phyloP scores from a whole-genome alignment of 2,888 invertebrate genomes.

The Phortica okadai region DNA sequence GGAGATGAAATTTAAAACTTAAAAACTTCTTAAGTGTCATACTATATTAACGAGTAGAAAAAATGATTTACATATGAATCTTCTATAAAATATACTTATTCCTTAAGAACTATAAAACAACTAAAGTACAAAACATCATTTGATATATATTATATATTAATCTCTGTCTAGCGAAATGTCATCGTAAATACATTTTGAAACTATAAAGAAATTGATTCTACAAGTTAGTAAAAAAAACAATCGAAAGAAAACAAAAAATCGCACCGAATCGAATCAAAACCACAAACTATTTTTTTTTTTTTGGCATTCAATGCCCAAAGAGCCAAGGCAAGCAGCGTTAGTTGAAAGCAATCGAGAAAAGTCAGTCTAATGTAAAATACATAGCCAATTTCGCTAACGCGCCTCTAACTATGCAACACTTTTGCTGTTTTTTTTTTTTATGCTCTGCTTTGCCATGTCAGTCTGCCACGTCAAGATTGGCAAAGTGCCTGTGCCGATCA shows the following conservation, averaged over 20 bases:
- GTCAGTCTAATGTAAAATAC: constrained; percentile 26
- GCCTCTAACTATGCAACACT: background rate
- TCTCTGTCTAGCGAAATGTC: too few species aligned
- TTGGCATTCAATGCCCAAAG: background rate
- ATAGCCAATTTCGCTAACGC: constrained; percentile 26
- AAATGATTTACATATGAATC: too few species aligned
- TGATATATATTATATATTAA: too few species aligned
- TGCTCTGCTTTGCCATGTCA: background rate
- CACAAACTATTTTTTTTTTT: constrained; percentile 13
- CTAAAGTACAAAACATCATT: too few species aligned
- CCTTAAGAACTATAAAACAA: too few species aligned
- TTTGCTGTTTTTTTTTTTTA: background rate
- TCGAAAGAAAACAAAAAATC: background rate
- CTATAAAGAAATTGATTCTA: background rate
- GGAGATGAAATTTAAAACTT: too few species aligned
- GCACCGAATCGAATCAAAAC: background rate
- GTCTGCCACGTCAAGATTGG: background rate
- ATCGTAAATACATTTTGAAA: too few species aligned
- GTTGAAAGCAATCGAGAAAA: background rate
- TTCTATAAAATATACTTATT: too few species aligned
- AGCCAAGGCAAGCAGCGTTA: too few species aligned
- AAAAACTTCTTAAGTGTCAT: background rate
- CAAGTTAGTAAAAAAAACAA: background rate
- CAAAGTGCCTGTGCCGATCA: constrained; percentile 6
- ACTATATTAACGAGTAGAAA: background rate